A percentile compares a stretch with the other conserved stretches of the same genome.
Conservation (phyloP, 2,888 invertebrate genomes). For the Drosophila paramelanica region DNA sequence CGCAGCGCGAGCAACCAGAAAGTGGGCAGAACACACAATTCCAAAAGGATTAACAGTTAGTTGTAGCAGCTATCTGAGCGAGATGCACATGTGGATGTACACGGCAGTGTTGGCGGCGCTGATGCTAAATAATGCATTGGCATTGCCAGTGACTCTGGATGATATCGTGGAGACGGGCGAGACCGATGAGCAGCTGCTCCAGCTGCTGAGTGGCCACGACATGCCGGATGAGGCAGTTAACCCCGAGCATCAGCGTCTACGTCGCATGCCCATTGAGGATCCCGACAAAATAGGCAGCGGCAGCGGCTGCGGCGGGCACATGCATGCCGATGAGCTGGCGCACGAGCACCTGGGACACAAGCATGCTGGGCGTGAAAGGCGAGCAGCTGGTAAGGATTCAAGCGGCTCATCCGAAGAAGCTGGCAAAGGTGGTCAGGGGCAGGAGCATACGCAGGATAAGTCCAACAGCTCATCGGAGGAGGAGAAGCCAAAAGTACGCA, state of each 20-base stretch:
- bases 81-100: slow-evolving; percentile 28
- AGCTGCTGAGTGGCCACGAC: slow-evolving; percentile 10
- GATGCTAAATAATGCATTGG: slow-evolving; percentile 14
- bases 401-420: slow-evolving; percentile 22
- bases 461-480: slow-evolving; percentile 19
- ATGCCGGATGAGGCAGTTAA: slow-evolving; percentile 5
- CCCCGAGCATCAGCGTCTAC: neutral
- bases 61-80: neutral
- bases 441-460: neutral
- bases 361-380: neutral
- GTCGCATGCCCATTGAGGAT: slow-evolving; percentile 23
- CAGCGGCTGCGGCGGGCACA: neutral
- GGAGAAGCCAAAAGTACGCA: neutral
- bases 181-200: slow-evolving; percentile 14
- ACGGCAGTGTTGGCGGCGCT: slow-evolving; percentile 21
- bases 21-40: neutral
- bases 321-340: slow-evolving; percentile 9
- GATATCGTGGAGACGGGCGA: slow-evolving; percentile 2
- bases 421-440: neutral
- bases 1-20: slow-evolving; percentile 37
- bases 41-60: slow-evolving; percentile 15
- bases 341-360: slow-evolving; percentile 9
- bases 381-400: slow-evolving; percentile 20
- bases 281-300: slow-evolving; percentile 3
- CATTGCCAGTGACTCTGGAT: slow-evolving; percentile 18